These are phyloP conservation scores for Lamellibrachia satsuma DNA, from an alignment of 2,888 invertebrate species.

Conservation along the genomic window DNA sequence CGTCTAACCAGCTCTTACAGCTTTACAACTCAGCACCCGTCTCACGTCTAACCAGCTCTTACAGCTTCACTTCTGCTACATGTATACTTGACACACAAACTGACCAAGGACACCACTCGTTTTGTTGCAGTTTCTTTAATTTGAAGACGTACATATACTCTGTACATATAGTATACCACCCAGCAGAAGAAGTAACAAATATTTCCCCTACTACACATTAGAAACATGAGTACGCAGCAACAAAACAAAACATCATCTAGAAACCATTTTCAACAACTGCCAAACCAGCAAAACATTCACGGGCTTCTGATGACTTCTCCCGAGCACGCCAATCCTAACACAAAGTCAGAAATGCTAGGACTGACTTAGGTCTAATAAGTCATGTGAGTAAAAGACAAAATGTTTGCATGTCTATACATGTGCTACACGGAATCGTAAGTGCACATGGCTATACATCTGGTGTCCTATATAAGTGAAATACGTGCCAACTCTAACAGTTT, in stretches of 20 bases:
- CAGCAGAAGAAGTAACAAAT: neutral
- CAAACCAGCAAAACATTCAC: neutral
- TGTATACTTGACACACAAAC: too few relatives aligned
- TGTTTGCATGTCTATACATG: neutral
- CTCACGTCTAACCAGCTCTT: too few relatives aligned
- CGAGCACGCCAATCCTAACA: neutral
- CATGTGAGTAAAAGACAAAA: neutral
- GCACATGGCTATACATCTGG: neutral
- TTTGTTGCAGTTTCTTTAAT: neutral
- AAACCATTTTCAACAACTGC: neutral
- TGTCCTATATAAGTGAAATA: neutral
- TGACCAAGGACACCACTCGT: too few relatives aligned
- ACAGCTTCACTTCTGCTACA: too few relatives aligned
- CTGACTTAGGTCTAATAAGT: neutral
- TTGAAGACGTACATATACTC: neutral
- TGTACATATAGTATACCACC: neutral
- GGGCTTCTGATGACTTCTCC: neutral
- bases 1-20: too few relatives aligned
- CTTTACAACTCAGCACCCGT: too few relatives aligned
- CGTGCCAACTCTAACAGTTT: too few relatives aligned
- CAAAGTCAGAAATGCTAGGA: neutral
- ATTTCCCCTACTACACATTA: neutral
- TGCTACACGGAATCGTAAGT: neutral
- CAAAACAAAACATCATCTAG: neutral
- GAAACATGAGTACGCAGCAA: neutral